phyloP scores from a whole-genome alignment of 2,888 invertebrate species.

The Gortyna flavago region DNA sequence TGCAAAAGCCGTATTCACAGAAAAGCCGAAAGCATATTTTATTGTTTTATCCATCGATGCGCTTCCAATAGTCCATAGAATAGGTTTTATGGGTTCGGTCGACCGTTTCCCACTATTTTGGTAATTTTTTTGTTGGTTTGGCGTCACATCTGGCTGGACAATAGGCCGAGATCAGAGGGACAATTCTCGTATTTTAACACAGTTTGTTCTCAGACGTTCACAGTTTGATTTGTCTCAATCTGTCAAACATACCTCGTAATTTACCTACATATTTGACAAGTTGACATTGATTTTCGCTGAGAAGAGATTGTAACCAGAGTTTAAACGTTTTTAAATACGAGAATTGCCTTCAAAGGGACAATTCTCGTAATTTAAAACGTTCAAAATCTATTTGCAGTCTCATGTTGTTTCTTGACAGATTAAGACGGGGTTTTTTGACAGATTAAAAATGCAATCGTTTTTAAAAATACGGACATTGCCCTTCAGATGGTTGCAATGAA shows the following conservation, averaged over 20 bases:
- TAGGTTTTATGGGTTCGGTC: constrained; percentile 5
- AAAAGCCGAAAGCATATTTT: neutral
- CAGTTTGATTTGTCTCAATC: too few species aligned
- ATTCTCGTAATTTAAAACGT: neutral
- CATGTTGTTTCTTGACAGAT: neutral
- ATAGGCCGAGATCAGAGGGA: neutral
- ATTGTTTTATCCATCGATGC: constrained; percentile 13
- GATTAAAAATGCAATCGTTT: neutral
- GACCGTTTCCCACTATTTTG: neutral
- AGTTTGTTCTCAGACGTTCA: too few species aligned
- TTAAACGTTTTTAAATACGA: too few species aligned
- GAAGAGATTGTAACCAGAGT: too few species aligned
- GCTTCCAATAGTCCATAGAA: neutral
- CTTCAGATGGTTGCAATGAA: neutral
- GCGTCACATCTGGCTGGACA: neutral
- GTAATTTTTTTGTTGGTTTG: neutral
- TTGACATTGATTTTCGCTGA: too few species aligned
- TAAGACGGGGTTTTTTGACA: neutral
- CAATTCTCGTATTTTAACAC: neutral
- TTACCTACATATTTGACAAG: too few species aligned
- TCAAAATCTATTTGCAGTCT: neutral
- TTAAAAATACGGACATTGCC: neutral
- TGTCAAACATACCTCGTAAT: too few species aligned
- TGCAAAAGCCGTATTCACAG: constrained; percentile 2
- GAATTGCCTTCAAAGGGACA: too few species aligned